These are phyloP conservation scores for Sebastes hopkinsi DNA, from an alignment of 2,797 vertebrate species.

Conservation along the genomic window DNA sequence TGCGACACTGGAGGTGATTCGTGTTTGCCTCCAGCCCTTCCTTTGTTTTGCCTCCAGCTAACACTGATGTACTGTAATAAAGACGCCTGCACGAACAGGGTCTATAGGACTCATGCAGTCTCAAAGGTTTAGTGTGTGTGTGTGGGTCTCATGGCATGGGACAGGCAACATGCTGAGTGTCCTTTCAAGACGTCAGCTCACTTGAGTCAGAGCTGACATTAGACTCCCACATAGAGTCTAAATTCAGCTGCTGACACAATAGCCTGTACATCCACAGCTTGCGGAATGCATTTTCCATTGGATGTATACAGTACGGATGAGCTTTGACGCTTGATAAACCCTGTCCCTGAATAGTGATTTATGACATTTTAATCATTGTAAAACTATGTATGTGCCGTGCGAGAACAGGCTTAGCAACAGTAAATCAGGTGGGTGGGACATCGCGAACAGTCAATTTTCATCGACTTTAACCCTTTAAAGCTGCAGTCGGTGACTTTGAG, in stretches of 20 bases:
- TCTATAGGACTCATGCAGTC: neutral
- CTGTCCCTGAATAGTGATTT: neutral
- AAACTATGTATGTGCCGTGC: neutral
- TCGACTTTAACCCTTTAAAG: neutral
- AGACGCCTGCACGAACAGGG: neutral
- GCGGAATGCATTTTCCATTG: neutral
- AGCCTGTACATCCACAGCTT: neutral
- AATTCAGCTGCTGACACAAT: conserved; percentile 20
- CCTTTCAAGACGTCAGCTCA: conserved; percentile 30
- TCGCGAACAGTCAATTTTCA: neutral
- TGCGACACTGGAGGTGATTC: neutral
- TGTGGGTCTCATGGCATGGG: conserved; percentile 4
- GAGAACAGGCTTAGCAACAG: neutral
- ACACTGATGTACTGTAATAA: neutral
- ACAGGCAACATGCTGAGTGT: conserved; percentile 42
- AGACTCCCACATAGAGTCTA: conserved; percentile 29
- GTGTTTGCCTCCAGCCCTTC: neutral
- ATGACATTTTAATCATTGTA: neutral
- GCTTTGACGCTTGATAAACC: neutral
- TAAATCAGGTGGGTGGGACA: too few species aligned
- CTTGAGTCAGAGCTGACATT: conserved; percentile 17
- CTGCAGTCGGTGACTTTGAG: too few species aligned
- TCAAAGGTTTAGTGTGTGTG: neutral
- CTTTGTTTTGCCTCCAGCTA: neutral
- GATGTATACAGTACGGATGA: neutral